Percentiles rank a stretch among this genome's conserved stretches.
phyloP scores from a whole-genome alignment of 2,113 vertebrate species.

The Dipodomys spectabilis region DNA sequence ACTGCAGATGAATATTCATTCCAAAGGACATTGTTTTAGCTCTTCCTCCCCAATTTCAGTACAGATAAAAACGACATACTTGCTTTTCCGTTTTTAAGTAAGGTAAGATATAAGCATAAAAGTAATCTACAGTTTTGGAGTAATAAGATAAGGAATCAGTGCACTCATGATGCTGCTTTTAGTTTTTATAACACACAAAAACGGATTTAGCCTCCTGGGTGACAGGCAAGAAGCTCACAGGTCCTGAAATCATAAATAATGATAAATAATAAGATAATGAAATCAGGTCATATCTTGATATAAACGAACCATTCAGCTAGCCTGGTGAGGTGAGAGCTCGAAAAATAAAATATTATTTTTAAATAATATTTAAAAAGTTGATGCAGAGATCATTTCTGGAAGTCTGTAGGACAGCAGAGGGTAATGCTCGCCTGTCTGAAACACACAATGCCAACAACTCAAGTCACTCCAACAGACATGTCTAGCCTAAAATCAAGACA shows the following conservation, averaged over 20 bases:
- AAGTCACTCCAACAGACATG: constrained; percentile 27
- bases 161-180: constrained; percentile 11
- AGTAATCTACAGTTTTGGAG: constrained; percentile 45
- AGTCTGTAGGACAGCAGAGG: constrained; percentile 13
- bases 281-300: neutral
- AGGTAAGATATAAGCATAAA: neutral
- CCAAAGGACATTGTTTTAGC: constrained; percentile 40
- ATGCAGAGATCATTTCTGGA: constrained; percentile 68
- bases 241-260: constrained; percentile 60
- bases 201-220: constrained; percentile 16
- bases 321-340: constrained; percentile 33
- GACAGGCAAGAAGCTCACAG: constrained; percentile 10
- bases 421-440: neutral
- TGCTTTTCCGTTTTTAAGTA: constrained; percentile 41
- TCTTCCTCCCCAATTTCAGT: neutral
- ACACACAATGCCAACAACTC: neutral
- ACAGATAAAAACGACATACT: constrained; percentile 16
- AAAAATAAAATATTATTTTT: constrained; percentile 27
- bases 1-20: constrained; percentile 72
- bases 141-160: constrained; percentile 34
- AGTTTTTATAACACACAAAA: constrained; percentile 57
- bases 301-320: neutral
- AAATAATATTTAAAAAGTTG: constrained; percentile 62
- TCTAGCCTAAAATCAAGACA: constrained; percentile 57
- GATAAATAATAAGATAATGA: constrained; percentile 69